phyloP scores from a whole-genome alignment of 2,113 vertebrate genomes.

The Salminus brasiliensis region DNA sequence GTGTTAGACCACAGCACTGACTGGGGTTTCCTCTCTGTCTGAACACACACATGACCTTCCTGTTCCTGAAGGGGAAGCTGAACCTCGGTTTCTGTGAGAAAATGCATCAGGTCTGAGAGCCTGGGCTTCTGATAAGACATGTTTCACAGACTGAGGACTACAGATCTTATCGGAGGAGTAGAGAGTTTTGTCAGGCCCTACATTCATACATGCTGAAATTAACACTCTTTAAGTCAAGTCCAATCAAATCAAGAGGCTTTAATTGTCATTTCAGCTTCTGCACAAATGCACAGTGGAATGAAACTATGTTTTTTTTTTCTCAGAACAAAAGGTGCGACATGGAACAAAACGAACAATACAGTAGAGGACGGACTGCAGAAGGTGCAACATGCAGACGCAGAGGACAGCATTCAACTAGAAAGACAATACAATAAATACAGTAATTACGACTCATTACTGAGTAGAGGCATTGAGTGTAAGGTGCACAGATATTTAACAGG shows the following conservation, averaged over 20 bases:
- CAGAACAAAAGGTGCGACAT: too few relatives aligned
- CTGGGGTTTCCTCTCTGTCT: constrained; percentile 10
- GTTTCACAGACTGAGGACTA: background rate
- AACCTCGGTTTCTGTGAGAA: constrained; percentile 10
- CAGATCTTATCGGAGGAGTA: background rate
- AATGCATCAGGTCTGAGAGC: constrained; percentile 4
- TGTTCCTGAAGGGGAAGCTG: constrained; percentile 18
- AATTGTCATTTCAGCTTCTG: too few relatives aligned
- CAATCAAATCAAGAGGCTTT: background rate
- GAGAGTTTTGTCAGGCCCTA: background rate
- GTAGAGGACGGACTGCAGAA: too few relatives aligned
- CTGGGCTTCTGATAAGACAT: background rate
- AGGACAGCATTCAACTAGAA: too few relatives aligned
- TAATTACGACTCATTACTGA: too few relatives aligned
- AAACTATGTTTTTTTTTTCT: too few relatives aligned
- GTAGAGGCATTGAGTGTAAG: too few relatives aligned
- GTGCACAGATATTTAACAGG: too few relatives aligned
- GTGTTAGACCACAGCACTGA: background rate
- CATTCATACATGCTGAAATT: background rate
- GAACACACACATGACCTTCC: constrained; percentile 8
- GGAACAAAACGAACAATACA: too few relatives aligned
- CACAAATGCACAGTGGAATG: too few relatives aligned
- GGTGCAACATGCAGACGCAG: too few relatives aligned
- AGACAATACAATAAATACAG: too few relatives aligned
- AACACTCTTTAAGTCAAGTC: background rate